Percentiles rank a stretch among this genome's conserved stretches.
Evolutionary conservation across 2,888 invertebrate genomes (phyloP).

Genomic region (Cosmopolites sordidus): DNA sequence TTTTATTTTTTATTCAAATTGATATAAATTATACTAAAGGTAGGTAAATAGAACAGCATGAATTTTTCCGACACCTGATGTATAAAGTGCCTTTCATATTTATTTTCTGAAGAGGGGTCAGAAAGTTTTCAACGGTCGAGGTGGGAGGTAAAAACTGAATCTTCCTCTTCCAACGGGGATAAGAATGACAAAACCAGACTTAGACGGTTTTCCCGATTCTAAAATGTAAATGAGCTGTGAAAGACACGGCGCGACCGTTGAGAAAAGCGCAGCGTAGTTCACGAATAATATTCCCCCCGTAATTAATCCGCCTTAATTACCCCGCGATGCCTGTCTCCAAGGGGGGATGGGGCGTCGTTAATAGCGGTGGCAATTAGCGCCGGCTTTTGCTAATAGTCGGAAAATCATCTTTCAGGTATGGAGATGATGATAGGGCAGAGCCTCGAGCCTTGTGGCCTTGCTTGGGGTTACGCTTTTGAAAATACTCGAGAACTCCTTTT

Average conservation of each 20-base stretch:
- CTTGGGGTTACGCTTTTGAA: too few species aligned
- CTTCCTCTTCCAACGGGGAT: not conserved
- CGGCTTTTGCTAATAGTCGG: conserved; percentile 9
- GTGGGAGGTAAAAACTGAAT: not conserved
- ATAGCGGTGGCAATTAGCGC: conserved; percentile 15
- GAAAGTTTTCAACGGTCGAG: too few species aligned
- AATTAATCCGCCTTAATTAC: conserved; percentile 20
- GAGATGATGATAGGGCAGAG: not conserved
- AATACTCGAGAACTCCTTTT: too few species aligned
- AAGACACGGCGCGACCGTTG: conserved; percentile 8
- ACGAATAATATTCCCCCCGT: conserved; percentile 10
- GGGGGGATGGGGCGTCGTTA: conserved; percentile 6
- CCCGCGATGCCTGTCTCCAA: conserved; percentile 4
- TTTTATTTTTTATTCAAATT: too few species aligned
- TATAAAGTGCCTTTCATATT: too few species aligned
- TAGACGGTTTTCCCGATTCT: conserved; percentile 14
- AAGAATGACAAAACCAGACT: conserved; percentile 4
- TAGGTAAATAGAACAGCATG: too few species aligned
- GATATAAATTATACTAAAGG: too few species aligned
- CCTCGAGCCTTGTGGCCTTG: not conserved
- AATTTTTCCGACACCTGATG: too few species aligned
- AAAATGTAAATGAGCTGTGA: conserved; percentile 18
- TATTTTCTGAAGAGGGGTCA: too few species aligned
- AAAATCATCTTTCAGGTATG: conserved; percentile 5
- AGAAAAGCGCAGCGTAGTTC: conserved; percentile 14